A percentile compares a stretch with the other conserved stretches of the same genome.
phyloP scores from a whole-genome alignment of 2,113 vertebrate genomes.

The Elaphurus davidianus region DNA sequence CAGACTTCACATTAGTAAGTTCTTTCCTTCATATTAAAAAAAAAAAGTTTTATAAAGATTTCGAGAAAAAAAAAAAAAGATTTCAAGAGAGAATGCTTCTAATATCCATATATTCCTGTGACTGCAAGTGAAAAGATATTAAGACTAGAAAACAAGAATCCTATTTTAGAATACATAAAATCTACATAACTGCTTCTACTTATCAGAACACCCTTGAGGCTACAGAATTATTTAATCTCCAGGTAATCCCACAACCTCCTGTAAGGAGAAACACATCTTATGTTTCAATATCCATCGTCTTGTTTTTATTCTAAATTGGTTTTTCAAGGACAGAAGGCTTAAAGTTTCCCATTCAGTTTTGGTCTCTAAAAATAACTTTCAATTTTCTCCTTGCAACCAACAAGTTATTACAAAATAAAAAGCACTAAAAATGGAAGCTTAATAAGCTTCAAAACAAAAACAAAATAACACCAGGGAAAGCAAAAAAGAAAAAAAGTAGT shows the following conservation, averaged over 20 bases:
- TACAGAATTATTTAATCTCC: neutral
- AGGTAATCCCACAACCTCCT: neutral
- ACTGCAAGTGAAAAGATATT: conserved; percentile 17
- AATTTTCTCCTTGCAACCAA: neutral
- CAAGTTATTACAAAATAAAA: neutral
- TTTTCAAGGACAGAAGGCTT: neutral
- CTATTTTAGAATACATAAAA: conserved; percentile 41
- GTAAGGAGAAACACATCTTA: neutral
- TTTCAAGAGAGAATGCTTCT: conserved; percentile 22
- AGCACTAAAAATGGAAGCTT: conserved; percentile 35
- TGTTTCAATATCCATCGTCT: neutral
- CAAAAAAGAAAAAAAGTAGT: neutral
- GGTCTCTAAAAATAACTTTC: conserved; percentile 14
- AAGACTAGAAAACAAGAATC: conserved; percentile 14
- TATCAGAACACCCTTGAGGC: conserved; percentile 23
- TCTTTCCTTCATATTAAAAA: neutral
- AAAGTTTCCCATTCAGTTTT: neutral
- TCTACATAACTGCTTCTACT: neutral
- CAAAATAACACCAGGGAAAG: neutral
- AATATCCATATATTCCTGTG: conserved; percentile 13
- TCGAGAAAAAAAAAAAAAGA: neutral
- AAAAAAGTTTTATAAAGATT: neutral
- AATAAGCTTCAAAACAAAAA: conserved; percentile 32
- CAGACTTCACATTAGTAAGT: conserved; percentile 1
- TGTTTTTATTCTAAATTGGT: neutral